phyloP scores from a whole-genome alignment of 2,113 vertebrate species.

The Tetraodon nigroviridis region DNA sequence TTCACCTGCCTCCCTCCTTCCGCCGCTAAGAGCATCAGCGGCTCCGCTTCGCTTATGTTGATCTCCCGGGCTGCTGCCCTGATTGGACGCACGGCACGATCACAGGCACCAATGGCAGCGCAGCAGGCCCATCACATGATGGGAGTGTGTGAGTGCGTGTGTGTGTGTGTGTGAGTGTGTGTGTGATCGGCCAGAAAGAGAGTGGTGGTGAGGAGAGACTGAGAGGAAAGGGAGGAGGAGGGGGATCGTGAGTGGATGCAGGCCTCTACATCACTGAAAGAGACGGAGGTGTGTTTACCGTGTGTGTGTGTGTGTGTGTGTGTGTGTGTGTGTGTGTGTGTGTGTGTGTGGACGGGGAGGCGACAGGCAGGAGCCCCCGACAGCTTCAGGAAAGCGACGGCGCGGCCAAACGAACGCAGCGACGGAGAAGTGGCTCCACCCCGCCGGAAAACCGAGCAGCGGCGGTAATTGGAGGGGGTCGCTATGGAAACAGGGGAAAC shows the following conservation, averaged over 20 bases:
- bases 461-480: constrained; percentile 87
- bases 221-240: constrained; percentile 44
- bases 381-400: constrained; percentile 17
- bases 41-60: constrained; percentile 87
- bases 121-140: constrained; percentile 71
- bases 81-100: constrained; percentile 80
- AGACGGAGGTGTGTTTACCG: constrained; percentile 25
- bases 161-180: constrained; percentile 23
- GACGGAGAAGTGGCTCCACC: constrained; percentile 77
- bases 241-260: constrained; percentile 52
- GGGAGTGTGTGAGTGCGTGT: constrained; percentile 29
- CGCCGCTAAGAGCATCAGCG: constrained; percentile 72
- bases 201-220: constrained; percentile 32
- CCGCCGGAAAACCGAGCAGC: constrained; percentile 68
- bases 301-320: constrained; percentile 1
- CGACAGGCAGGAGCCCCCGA: constrained; percentile 6
- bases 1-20: constrained; percentile 57
- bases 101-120: constrained; percentile 80
- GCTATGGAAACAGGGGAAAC: constrained; percentile 96
- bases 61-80: constrained; percentile 73
- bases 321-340: not conserved
- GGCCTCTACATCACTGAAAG: constrained; percentile 64
- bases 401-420: constrained; percentile 43
- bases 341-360: not conserved
- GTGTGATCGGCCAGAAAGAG: constrained; percentile 21